Conservation (phyloP, 2,888 invertebrate genomes). For the Eristalis arbustorum region DNA sequence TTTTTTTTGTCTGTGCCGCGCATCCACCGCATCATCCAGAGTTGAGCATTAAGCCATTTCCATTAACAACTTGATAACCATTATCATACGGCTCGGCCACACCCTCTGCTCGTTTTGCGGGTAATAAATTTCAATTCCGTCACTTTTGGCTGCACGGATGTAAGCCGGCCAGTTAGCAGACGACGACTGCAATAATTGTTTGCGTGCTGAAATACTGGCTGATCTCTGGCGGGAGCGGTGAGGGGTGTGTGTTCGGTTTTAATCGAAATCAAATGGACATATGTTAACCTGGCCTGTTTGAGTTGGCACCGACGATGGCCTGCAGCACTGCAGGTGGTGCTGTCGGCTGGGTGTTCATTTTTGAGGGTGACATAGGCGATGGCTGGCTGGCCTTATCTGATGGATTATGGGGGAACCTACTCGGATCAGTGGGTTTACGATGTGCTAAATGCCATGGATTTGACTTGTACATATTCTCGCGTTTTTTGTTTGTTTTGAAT, state of each 20-base stretch:
- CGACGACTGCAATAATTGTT: slow-evolving; percentile 49
- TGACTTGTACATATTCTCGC: slow-evolving; percentile 14
- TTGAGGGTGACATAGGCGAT: slow-evolving; percentile 17
- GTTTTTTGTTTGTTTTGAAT: not conserved
- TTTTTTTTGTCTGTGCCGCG: slow-evolving; percentile 19
- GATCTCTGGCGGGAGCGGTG: too few species aligned
- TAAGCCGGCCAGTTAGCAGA: slow-evolving; percentile 57
- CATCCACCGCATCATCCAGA: slow-evolving; percentile 5
- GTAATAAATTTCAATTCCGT: slow-evolving; percentile 63
- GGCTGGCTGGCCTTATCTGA: slow-evolving; percentile 51
- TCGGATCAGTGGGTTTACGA: slow-evolving; percentile 39
- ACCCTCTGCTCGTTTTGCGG: slow-evolving; percentile 8
- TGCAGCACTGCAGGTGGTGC: not conserved
- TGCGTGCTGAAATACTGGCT: slow-evolving; percentile 47
- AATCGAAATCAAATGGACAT: slow-evolving; percentile 54
- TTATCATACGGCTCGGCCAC: slow-evolving; percentile 17
- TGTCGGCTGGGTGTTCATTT: not conserved
- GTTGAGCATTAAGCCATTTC: slow-evolving; percentile 48
- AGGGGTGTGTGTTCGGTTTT: slow-evolving; percentile 38
- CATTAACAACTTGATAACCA: slow-evolving; percentile 57
- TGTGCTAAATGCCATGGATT: slow-evolving; percentile 62
- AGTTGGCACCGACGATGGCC: not conserved
- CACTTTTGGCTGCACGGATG: slow-evolving; percentile 40
- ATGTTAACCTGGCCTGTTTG: slow-evolving; percentile 41
- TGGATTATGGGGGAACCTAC: slow-evolving; percentile 43